phyloP scores from a whole-genome alignment of 1,140 invertebrate genomes.

The Heliconius congener region DNA sequence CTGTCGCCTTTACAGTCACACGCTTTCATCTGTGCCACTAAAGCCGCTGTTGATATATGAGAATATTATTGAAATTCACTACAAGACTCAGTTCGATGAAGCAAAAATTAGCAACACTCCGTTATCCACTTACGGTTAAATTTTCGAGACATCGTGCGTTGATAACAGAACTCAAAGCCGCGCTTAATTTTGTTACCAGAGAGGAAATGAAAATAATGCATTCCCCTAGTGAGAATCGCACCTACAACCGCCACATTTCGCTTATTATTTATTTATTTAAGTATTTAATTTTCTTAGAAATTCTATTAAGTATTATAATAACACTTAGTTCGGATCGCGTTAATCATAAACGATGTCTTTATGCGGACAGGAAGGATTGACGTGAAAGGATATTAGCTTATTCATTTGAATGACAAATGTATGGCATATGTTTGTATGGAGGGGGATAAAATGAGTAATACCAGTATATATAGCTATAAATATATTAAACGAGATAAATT shows the following conservation, averaged over 20 bases:
- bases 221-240: too few relatives aligned
- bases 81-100: too few relatives aligned
- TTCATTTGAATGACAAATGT: background rate
- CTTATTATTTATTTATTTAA: background rate
- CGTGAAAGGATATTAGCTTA: conserved; percentile 1
- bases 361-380: background rate
- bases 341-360: background rate
- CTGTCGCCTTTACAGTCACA: too few relatives aligned
- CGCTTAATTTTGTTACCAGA: background rate
- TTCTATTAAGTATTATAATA: background rate
- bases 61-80: too few relatives aligned
- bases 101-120: too few relatives aligned
- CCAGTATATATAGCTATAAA: background rate
- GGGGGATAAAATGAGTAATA: background rate
- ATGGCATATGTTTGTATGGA: background rate
- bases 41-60: too few relatives aligned
- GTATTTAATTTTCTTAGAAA: background rate
- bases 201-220: too few relatives aligned
- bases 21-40: too few relatives aligned
- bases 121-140: too few relatives aligned
- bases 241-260: too few relatives aligned
- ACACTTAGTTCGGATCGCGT: background rate
- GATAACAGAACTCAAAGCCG: background rate
- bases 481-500: background rate
- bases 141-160: background rate